Base-by-base conservation (phyloP, 2,113 vertebrate genomes). In the Tachycineta bicolor region DNA sequence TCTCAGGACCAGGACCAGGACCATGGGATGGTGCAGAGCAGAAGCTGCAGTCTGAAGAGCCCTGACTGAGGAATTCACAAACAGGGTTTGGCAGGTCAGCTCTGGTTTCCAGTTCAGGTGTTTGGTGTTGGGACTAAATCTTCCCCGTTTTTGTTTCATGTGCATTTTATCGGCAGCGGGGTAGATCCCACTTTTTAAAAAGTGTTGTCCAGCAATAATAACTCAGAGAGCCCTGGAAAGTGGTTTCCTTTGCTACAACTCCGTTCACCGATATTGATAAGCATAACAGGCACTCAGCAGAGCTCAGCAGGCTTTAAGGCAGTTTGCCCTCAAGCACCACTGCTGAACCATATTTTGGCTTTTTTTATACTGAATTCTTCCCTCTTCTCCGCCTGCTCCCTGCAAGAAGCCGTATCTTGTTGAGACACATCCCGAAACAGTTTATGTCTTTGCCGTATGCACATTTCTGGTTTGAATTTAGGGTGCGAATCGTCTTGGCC, bases 371-470 rank as follows among this genome's bases (percentile, higher is more conserved):
- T 44, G 68, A 77, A 78, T 88, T 52, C 46, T 89, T 75, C 83
- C 17, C 29, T 71, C 49, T 62, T 81, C 89, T 52, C 80, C 1
- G 3, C 90, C 79, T 81, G 76, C 29, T 88, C 25, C 46, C 87
- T 71, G 41, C 52, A 62, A 94, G 86, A 86, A 95, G 87, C 79
- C 12, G 0, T 44, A 28, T 53, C 90, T 92, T 91, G 88, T 93
- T 95, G 96, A 92, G 93, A 90, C 74, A 85, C 90, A 93, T 95
- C 90, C 94, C 92, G 93, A 93, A 83, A 96, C 93, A 94, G 93
- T 79, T 96, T 93, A 90, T 81, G 90, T 64, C 94, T 96, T 46
- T 92, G 79, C 76, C 9, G 5, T 47, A 82, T 93, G 93, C 94
- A 68, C 83, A 93, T 86, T 89, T 89, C 82, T 90, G 76, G 78